Conservation (phyloP, 2,113 vertebrate genomes). For the Enhydra lutris region DNA sequence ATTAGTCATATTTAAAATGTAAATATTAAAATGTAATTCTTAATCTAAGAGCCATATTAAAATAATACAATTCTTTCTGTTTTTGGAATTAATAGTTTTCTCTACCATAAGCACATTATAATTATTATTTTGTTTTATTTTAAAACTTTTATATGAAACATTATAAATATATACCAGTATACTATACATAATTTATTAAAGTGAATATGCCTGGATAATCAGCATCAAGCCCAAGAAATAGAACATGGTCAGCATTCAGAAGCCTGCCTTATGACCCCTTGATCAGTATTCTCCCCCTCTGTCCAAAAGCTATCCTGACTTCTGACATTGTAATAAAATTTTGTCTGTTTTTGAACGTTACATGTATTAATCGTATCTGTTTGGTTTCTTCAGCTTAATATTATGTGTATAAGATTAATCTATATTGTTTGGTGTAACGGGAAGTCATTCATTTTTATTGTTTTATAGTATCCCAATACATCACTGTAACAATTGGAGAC, state of each 20-base stretch:
- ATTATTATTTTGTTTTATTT: background rate
- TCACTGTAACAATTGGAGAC: background rate
- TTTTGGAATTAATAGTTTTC: background rate
- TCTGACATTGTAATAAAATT: background rate
- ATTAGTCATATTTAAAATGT: background rate
- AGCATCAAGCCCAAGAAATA: background rate
- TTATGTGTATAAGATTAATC: background rate
- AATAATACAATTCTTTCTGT: background rate
- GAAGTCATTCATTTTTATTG: background rate
- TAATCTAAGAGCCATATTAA: background rate
- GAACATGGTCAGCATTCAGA: background rate
- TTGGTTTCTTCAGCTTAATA: background rate
- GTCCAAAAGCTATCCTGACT: background rate
- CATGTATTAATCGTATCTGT: background rate
- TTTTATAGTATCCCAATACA: background rate
- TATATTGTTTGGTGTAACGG: background rate
- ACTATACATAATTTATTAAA: background rate
- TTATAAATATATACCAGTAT: background rate
- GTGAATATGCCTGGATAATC: background rate
- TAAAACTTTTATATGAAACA: background rate
- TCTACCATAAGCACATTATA: background rate
- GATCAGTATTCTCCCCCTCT: background rate
- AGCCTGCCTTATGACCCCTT: background rate
- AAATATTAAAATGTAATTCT: background rate
- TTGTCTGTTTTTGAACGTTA: background rate